Evolutionary conservation across 2,888 invertebrate species (phyloP), one percentile per base, ranked within the genome.

Genomic region (Tolmerus cingulatus): DNA sequence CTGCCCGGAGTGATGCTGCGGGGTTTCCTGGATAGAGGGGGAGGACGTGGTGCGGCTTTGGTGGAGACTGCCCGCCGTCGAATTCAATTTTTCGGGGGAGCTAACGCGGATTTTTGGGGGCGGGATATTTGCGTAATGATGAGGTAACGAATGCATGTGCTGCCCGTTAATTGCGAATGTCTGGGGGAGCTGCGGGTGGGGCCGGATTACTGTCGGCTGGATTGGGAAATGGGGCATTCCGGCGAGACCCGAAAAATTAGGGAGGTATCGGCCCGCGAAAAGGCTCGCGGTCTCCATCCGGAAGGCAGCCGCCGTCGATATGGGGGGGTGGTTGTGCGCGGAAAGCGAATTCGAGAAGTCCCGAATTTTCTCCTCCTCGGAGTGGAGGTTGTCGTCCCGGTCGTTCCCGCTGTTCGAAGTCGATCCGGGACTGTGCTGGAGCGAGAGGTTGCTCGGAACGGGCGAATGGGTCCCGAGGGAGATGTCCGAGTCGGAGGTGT

Each of bases 381-480:
- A 91, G 88, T 92, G 92, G 34, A 92, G 90, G 43, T 91, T 91
- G 87, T 93, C 92, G 88, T 93, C 93, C 0, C 91, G 91, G 88
- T 92, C 92, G 87, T 92, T 92, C 76, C 91, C 92, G 7, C 93
- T 92, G 40, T 92, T 92, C 34, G 93, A 93, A 85, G 92, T 92
- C 88, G 92, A 93, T 46, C 92, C 92, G 2, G 93, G 93, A 90
- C 93, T 93, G 87, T 93, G 92, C 89, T 93, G 93, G 86, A 92
- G 89, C 87, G 92, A 92, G 87, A 92, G 89, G 88, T 92, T 92
- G 89, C 91, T 92, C 87, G 93, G 93, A 89, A 93, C 92, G 9
- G 93, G 93, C 66, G 93, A 93, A 88, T 93, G 93, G 9, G 93
- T 93, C 57, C 93, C 93, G 87, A 93, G 89, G 14, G 93, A 93